A percentile compares a stretch with the other conserved stretches of the same genome.
Evolutionary conservation across 2,888 invertebrate species (phyloP).

Genomic region (Crossocerus cetratus): DNA sequence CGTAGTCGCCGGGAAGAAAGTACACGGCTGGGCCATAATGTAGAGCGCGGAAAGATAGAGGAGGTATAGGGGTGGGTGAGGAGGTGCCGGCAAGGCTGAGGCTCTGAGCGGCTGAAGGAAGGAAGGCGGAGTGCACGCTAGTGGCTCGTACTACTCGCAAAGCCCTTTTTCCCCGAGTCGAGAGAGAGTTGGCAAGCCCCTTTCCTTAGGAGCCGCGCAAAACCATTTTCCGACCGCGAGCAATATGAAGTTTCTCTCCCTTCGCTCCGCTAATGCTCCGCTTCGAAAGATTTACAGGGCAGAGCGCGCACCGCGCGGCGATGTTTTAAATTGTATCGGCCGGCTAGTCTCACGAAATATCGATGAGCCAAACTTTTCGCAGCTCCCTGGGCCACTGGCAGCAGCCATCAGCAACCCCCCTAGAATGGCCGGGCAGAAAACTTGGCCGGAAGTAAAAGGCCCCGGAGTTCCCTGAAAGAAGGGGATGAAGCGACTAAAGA

Average conservation of each 20-base stretch:
- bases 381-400: too few species aligned
- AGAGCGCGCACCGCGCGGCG: slow-evolving; percentile 6
- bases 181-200: slow-evolving; percentile 47
- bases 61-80: background rate
- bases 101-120: slow-evolving; percentile 1
- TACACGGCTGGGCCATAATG: background rate
- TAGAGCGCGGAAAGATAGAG: background rate
- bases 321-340: slow-evolving; percentile 19
- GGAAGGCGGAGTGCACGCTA: slow-evolving; percentile 6
- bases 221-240: slow-evolving; percentile 44
- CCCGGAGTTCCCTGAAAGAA: too few species aligned
- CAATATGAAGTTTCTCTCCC: slow-evolving; percentile 45
- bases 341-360: slow-evolving; percentile 15
- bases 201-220: slow-evolving; percentile 54
- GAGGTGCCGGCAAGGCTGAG: background rate
- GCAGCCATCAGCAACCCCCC: too few species aligned
- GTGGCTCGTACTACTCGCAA: background rate
- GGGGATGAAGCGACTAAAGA: too few species aligned
- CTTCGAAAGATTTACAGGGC: slow-evolving; percentile 29
- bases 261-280: slow-evolving; percentile 42
- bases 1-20: slow-evolving; percentile 5
- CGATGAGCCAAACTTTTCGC: slow-evolving; percentile 11
- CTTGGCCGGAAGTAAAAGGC: too few species aligned
- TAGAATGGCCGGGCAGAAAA: too few species aligned
- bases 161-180: slow-evolving; percentile 15